A percentile compares a stretch with the other conserved stretches of the same genome.
These are phyloP conservation scores for Leptopterna dolabrata DNA, from an alignment of 2,888 invertebrate genomes.

Conservation along the genomic window DNA sequence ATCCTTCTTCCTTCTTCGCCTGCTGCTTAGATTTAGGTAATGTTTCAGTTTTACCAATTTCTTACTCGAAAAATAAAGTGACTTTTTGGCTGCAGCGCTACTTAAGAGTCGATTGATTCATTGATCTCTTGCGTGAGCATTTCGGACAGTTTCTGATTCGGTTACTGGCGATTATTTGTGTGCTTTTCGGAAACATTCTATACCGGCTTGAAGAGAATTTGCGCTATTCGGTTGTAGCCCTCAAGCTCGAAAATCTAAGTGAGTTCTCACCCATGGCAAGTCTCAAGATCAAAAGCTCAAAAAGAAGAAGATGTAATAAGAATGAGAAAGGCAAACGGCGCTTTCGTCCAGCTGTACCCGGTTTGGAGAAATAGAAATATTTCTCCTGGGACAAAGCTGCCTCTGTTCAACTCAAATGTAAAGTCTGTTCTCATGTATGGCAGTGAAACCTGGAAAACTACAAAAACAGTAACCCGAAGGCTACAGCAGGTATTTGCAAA, in stretches of 20 bases:
- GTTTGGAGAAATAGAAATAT: background rate
- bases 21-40: no score
- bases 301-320: background rate
- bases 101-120: no score
- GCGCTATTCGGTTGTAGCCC: no score
- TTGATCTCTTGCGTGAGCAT: no score
- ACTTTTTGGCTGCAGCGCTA: no score
- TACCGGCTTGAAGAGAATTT: no score
- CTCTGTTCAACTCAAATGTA: slow-evolving; percentile 19
- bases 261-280: background rate
- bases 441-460: slow-evolving; percentile 41
- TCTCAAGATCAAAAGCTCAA: background rate
- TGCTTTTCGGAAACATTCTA: no score
- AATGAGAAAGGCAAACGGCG: background rate
- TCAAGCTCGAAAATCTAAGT: background rate
- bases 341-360: background rate
- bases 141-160: no score
- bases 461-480: background rate
- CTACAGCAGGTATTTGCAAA: background rate
- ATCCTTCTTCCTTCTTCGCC: no score
- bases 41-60: no score
- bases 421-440: slow-evolving; percentile 30
- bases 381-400: background rate
- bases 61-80: no score
- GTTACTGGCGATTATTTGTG: no score